Conservation (phyloP, 1,140 invertebrate species). For the Spodoptera frugiperda region DNA sequence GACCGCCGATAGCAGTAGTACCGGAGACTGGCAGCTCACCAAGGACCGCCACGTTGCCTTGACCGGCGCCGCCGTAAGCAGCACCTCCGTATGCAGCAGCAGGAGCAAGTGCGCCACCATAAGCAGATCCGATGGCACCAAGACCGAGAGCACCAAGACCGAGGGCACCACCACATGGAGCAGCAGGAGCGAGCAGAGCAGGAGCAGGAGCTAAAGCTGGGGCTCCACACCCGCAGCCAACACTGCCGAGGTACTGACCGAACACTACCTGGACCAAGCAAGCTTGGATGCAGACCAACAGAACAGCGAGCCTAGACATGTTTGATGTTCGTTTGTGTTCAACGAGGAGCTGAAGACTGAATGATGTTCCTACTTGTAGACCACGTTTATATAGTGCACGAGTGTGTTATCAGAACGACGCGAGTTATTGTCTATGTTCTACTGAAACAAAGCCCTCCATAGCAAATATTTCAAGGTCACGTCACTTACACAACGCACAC, state of each 20-base stretch:
- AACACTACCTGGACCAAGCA: slow-evolving; percentile 63
- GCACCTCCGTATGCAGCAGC: neutral
- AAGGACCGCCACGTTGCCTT: slow-evolving; percentile 43
- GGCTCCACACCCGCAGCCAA: slow-evolving; percentile 48
- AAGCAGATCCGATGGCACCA: neutral
- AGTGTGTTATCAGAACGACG: neutral
- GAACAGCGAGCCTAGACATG: slow-evolving; percentile 43
- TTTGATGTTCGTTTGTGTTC: slow-evolving; percentile 28
- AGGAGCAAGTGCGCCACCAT: slow-evolving; percentile 24
- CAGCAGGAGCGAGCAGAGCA: no score
- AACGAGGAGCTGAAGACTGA: slow-evolving; percentile 1
- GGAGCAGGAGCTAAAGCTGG: no score
- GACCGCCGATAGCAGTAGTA: slow-evolving; percentile 30
- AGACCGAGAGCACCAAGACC: no score
- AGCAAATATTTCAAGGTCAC: slow-evolving; percentile 4
- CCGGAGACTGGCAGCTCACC: slow-evolving; percentile 39
- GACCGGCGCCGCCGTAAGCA: slow-evolving; percentile 37
- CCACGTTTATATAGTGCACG: neutral
- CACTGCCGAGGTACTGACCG: slow-evolving; percentile 47
- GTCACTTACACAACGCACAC: no score
- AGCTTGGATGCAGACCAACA: slow-evolving; percentile 63
- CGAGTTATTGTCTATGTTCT: neutral
- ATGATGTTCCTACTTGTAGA: neutral
- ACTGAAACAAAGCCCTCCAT: slow-evolving; percentile 6
- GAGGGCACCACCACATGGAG: no score